Conservation (phyloP, 2,113 vertebrate species). For the Callipepla squamata region DNA sequence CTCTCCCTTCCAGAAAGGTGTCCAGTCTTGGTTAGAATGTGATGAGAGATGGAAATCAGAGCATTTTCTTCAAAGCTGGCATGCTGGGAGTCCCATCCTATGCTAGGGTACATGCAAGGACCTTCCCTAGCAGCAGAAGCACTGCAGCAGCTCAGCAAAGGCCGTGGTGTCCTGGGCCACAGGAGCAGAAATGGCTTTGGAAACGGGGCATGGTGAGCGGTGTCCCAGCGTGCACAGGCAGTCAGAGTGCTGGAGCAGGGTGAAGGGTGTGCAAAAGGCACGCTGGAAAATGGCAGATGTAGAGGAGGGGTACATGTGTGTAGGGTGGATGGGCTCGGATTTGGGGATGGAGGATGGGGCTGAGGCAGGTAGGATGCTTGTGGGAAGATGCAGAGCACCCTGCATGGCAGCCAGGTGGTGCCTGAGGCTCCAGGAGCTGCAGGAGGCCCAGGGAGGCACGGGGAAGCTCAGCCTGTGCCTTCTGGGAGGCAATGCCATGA, state of each 20-base stretch:
- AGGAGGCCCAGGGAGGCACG: not conserved
- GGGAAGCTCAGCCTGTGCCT: not conserved
- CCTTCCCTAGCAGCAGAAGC: not conserved
- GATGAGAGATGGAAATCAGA: too few relatives aligned
- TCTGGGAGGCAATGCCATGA: not conserved
- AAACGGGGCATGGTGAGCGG: not conserved
- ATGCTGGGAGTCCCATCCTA: accelerated
- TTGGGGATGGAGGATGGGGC: not conserved
- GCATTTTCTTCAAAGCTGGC: not conserved
- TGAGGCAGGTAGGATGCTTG: not conserved
- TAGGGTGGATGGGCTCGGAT: not conserved
- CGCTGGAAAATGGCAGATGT: not conserved
- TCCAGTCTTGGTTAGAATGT: too few relatives aligned
- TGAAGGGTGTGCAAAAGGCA: not conserved
- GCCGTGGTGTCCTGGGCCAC: not conserved
- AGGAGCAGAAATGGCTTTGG: not conserved
- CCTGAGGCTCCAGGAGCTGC: not conserved
- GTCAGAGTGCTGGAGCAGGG: not conserved
- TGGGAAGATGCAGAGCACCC: not conserved
- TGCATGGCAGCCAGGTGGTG: not conserved
- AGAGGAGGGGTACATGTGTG: not conserved
- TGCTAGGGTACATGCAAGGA: not conserved
- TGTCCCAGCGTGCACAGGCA: not conserved
- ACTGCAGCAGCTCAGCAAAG: not conserved
- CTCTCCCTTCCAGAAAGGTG: too few relatives aligned